Conservation (phyloP, 2,113 vertebrate species). For the Hemiprocne comata region DNA sequence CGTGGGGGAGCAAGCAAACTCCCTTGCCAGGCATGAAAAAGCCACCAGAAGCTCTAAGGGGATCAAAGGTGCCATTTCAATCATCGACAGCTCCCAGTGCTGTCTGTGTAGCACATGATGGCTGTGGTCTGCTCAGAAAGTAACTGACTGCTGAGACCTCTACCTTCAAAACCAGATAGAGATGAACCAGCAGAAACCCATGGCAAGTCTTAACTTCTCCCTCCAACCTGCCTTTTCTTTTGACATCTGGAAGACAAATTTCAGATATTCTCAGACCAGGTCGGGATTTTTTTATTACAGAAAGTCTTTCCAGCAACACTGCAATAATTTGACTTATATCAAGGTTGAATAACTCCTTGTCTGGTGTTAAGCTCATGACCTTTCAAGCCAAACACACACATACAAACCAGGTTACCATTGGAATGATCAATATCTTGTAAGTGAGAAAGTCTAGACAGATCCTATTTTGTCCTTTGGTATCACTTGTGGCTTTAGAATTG, state of each 20-base stretch:
- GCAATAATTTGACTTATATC: conserved; percentile 63
- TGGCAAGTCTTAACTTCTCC: background rate
- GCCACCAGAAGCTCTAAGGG: background rate
- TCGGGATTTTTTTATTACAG: conserved; percentile 16
- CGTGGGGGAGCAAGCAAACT: rapidly evolving
- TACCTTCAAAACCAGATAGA: background rate
- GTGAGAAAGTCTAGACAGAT: conserved; percentile 64
- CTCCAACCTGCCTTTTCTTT: background rate
- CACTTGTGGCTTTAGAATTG: conserved; percentile 59
- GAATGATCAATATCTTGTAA: conserved; percentile 65
- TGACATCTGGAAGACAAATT: conserved; percentile 7
- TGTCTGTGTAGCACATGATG: background rate
- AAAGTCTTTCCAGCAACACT: conserved; percentile 21
- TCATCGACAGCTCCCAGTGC: background rate
- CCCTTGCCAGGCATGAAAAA: background rate
- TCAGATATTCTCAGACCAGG: conserved; percentile 9
- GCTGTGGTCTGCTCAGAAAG: background rate
- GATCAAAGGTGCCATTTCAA: background rate
- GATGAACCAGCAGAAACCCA: background rate
- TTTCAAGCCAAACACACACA: conserved; percentile 58
- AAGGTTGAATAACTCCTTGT: conserved; percentile 60
- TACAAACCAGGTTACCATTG: conserved; percentile 70
- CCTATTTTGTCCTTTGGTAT: conserved; percentile 69
- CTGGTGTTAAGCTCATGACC: conserved; percentile 57
- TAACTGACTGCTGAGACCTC: background rate